A percentile compares a stretch with the other conserved stretches of the same genome.
These are phyloP conservation scores for Itoplectis maculator DNA, from an alignment of 2,888 invertebrate genomes.

Conservation along the genomic window DNA sequence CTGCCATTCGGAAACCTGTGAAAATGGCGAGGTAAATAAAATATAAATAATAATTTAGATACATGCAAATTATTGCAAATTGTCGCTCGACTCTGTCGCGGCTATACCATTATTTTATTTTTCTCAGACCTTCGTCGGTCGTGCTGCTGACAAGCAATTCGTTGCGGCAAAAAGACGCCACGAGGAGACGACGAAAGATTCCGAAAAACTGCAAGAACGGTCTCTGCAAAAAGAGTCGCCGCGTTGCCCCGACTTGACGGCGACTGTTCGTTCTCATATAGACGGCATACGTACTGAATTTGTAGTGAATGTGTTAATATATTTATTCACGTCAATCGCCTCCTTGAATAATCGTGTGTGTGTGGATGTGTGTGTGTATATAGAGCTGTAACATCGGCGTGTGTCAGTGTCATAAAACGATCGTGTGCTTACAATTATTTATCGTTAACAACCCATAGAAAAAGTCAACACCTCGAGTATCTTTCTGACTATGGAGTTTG, in stretches of 20 bases:
- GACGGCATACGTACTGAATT: slow-evolving; percentile 33
- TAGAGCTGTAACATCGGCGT: slow-evolving; percentile 49
- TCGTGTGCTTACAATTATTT: slow-evolving; percentile 55
- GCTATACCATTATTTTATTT: background rate
- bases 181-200: slow-evolving; percentile 56
- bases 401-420: slow-evolving; percentile 31
- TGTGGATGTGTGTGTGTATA: slow-evolving; percentile 40
- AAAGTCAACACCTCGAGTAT: slow-evolving; percentile 14
- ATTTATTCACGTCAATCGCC: slow-evolving; percentile 64
- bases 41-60: no score
- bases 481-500: slow-evolving; percentile 21
- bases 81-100: background rate
- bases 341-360: slow-evolving; percentile 55
- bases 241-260: slow-evolving; percentile 43
- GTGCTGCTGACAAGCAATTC: slow-evolving; percentile 58
- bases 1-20: slow-evolving; percentile 43
- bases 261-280: background rate
- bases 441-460: background rate
- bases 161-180: slow-evolving; percentile 40
- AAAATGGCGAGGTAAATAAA: slow-evolving; percentile 54
- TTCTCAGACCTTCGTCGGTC: slow-evolving; percentile 64
- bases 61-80: background rate
- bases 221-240: slow-evolving; percentile 54
- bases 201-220: slow-evolving; percentile 45
- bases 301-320: slow-evolving; percentile 65